Evolutionary conservation across 2,888 invertebrate species (phyloP), one percentile per base, ranked within the genome.

Genomic region (Plagiodera versicolora): DNA sequence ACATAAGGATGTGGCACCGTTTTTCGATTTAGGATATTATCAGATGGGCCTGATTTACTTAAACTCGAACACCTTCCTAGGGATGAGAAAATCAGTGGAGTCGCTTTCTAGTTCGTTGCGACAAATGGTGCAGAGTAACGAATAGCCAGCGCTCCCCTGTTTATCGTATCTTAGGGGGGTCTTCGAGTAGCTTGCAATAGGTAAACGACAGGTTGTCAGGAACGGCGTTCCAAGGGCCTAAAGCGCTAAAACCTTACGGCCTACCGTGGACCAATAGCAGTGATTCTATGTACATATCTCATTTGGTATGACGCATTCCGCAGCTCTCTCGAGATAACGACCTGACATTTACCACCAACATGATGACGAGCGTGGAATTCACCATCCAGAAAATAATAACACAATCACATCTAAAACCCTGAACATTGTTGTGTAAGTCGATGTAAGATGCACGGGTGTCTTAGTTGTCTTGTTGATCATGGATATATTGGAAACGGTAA

Each of bases 1-100:
- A 77, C 76, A 77, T n/a, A n/a, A n/a, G n/a, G n/a, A 65, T 76
- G 76, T 72, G 77, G 76, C 77, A 77, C 77, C 73, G 74, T 69
- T 64, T 59, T 68, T 56, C 66, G 50, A 61, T 19, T 3, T 58
- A 61, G 51, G 51, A 45, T 32, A 53, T 57, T 48, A 16, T 48
- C 51, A 62, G 56, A 35, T 66, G 65, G 67, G 67, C 64, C 39
- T 66, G 66, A 58, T 62, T 58, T 32, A 35, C 54, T 49, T 16
- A 11, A 28, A 35, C 45, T 35, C n/a, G 48, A 46, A 59, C 49
- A 59, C 52, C 56, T 58, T 46, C 17, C 24, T 45, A 39, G 35
- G 16, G 24, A 48, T 28, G 39, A 44, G 46, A 53, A 52, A 58
- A 46, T 28, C 51, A 51, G 59, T 56, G 51, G 47, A 10, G 17